Evolutionary conservation across 1,140 invertebrate species (phyloP).

Genomic region (Musca vetustissima): DNA sequence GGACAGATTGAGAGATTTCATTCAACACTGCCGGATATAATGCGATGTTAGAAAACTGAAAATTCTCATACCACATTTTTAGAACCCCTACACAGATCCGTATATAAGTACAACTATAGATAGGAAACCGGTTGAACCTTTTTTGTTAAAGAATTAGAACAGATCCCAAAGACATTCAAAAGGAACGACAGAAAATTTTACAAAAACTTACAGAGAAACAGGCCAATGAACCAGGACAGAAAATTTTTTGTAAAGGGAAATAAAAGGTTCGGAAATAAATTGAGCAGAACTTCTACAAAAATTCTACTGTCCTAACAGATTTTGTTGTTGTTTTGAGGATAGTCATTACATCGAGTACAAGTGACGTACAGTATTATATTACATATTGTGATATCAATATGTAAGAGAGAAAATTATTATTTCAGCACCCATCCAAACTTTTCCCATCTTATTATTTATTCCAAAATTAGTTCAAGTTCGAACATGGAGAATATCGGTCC

Average conservation of each 20-base stretch:
- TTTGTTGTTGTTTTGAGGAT: too few species aligned
- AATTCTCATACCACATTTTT: not conserved
- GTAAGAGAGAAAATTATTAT: too few species aligned
- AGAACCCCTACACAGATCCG: not conserved
- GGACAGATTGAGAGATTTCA: not conserved
- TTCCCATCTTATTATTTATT: too few species aligned
- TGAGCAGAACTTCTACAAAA: not conserved
- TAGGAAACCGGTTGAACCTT: not conserved
- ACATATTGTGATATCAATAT: too few species aligned
- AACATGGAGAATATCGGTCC: too few species aligned
- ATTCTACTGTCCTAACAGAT: too few species aligned
- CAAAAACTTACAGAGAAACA: not conserved
- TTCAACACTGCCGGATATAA: not conserved
- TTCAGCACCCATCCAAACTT: too few species aligned
- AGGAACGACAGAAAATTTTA: too few species aligned
- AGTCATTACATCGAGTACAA: too few species aligned
- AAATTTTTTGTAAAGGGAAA: not conserved
- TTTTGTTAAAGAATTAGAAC: not conserved
- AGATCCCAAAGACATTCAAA: not conserved
- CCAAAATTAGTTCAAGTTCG: too few species aligned
- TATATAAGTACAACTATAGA: constrained; percentile 38
- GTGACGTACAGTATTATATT: too few species aligned
- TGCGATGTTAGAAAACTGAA: not conserved
- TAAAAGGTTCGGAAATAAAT: not conserved
- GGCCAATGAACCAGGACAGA: not conserved